Evolutionary conservation across 2,888 invertebrate species (phyloP), one percentile per base, ranked within the genome.

Genomic region (Cordilura impudica): DNA sequence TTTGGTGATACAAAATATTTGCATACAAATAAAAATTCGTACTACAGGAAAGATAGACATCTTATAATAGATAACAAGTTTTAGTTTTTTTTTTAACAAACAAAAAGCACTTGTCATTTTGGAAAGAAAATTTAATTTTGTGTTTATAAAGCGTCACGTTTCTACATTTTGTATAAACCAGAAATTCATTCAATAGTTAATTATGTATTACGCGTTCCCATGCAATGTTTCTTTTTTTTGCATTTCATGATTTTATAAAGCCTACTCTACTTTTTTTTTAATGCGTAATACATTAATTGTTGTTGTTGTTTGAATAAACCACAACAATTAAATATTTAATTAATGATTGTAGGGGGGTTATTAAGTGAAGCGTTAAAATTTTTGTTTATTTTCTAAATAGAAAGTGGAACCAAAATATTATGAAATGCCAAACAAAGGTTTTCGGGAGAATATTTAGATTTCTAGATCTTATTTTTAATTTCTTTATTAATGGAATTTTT

Each of bases 101-200:
- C 6, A 39, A 39, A 39, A 39, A 8, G 12, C 35, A 35, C 35
- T 26, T 35, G 35, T 12, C 10, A 35, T 12, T 35, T 12, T n/a
- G 4, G n/a, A 8, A 4, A 49, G 21, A 23, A 12, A 29, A n/a
- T 54, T 49, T 35, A n/a, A 43, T 54, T 67, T 2, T 60, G 2
- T 29, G n/a, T 63, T 63, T 66, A 58, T 63, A 35, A 78, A n/a
- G 18, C 21, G 60, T 71, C 71, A 75, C 78, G 70, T 79, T 79
- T 66, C 39, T 23, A 35, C 51, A 6, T 56, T 58, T 23, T 53
- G 12, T 18, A n/a, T 69, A n/a, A 65, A 60, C 65, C 70, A 78
- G 70, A 61, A 70, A 72, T 66, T n/a, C 51, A 53, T 14, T 66
- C 70, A 43, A 29, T 47, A 73, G 49, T 69, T 66, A 39, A 60